Evolutionary conservation across 2,888 invertebrate genomes (phyloP).

Genomic region (Rhingia campestris): DNA sequence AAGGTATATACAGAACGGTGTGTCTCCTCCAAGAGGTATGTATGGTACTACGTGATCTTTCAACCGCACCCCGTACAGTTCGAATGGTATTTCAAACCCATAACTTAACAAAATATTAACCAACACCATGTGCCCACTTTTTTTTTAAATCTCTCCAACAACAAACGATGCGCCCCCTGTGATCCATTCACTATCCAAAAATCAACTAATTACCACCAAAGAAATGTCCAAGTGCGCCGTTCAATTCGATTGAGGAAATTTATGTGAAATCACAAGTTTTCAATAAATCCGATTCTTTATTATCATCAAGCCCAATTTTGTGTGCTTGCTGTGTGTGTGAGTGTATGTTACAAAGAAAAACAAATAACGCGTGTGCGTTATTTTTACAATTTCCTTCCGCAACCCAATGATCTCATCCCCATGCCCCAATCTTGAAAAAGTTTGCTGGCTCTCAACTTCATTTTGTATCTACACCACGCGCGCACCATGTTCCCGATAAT

Average conservation of each 20-base stretch:
- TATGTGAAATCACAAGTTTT: constrained; percentile 42
- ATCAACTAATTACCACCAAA: constrained; percentile 41
- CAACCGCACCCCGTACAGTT: too few species aligned
- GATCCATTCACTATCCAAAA: constrained; percentile 30
- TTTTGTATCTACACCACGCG: constrained; percentile 5
- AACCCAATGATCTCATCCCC: constrained; percentile 34
- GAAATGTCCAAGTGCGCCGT: constrained; percentile 50
- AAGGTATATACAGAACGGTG: too few species aligned
- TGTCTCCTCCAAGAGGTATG: too few species aligned
- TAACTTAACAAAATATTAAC: too few species aligned
- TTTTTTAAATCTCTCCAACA: constrained; percentile 36
- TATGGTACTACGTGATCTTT: too few species aligned
- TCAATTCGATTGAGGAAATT: constrained; percentile 35
- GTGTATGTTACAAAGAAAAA: constrained; percentile 43
- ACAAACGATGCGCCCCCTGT: constrained; percentile 12
- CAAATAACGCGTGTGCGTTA: constrained; percentile 52
- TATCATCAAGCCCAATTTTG: constrained; percentile 50
- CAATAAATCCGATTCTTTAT: constrained; percentile 64
- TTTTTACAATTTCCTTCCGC: constrained; percentile 66
- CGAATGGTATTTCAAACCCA: too few species aligned
- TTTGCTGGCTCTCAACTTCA: constrained; percentile 23
- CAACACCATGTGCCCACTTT: background rate
- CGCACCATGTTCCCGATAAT: constrained; percentile 31
- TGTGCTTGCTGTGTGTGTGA: constrained; percentile 3
- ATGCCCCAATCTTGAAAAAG: constrained; percentile 5